Evolutionary conservation across 2,113 vertebrate species (phyloP).

Genomic region (Pteropus alecto): DNA sequence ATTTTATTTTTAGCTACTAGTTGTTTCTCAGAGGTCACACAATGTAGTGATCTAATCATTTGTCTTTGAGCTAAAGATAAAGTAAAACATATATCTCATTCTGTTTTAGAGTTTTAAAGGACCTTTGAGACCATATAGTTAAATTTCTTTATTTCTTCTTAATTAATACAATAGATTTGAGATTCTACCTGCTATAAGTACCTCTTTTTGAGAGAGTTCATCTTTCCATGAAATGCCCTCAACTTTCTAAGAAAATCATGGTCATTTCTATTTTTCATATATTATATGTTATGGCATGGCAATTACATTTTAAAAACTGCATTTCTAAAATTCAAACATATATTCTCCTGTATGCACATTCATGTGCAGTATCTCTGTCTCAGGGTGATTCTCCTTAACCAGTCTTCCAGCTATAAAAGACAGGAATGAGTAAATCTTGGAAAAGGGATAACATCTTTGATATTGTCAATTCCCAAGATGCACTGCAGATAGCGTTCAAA

Average conservation of each 20-base stretch:
- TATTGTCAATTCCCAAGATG: constrained; percentile 94
- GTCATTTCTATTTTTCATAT: neutral
- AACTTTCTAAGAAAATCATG: constrained; percentile 12
- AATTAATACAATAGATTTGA: neutral
- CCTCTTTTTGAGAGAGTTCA: neutral
- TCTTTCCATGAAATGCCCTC: neutral
- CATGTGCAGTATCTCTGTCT: neutral
- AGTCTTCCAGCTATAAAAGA: constrained; percentile 81
- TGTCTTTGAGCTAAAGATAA: neutral
- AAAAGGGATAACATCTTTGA: constrained; percentile 98
- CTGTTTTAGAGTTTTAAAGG: neutral
- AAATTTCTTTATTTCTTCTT: constrained; percentile 37
- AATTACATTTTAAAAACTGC: neutral
- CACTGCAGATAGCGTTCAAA: constrained; percentile 97
- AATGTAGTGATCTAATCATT: neutral
- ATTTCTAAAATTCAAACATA: neutral
- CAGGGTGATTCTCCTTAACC: neutral
- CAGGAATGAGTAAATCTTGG: constrained; percentile 95
- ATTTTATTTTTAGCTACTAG: constrained; percentile 42
- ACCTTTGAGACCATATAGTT: neutral
- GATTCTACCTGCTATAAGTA: neutral
- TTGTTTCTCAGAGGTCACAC: constrained; percentile 10
- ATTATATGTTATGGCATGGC: neutral
- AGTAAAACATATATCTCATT: neutral
- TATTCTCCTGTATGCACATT: neutral